phyloP scores from a whole-genome alignment of 1,140 invertebrate genomes.

The Zophobas atratus region DNA sequence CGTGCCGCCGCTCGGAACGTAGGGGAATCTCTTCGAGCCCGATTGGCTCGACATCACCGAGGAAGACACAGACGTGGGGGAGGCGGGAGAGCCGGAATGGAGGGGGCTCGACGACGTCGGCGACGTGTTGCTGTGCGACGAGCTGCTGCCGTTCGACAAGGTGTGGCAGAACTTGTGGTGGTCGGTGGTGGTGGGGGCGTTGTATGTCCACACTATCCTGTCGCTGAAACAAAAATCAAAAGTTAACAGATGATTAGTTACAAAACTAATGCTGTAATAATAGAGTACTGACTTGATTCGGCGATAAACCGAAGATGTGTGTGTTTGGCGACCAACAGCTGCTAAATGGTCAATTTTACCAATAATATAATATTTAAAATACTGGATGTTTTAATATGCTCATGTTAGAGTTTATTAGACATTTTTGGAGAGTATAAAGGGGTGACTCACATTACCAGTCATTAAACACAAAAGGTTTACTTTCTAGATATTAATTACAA shows the following conservation, averaged over 20 bases:
- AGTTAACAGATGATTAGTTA: not conserved
- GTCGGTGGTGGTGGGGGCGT: slow-evolving; percentile 77
- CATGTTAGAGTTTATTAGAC: too few species aligned
- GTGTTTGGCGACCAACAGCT: too few species aligned
- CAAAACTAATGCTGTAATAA: too few species aligned
- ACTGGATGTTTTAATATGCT: too few species aligned
- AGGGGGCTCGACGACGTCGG: slow-evolving; percentile 77
- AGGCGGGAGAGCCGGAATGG: slow-evolving; percentile 78
- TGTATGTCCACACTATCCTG: slow-evolving; percentile 93
- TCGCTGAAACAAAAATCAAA: slow-evolving; percentile 65
- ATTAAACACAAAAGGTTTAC: too few species aligned
- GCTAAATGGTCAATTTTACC: too few species aligned
- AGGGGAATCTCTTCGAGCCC: slow-evolving; percentile 61
- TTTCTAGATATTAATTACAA: too few species aligned
- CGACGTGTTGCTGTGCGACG: slow-evolving; percentile 74
- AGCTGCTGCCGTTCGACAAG: slow-evolving; percentile 73
- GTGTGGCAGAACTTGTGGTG: slow-evolving; percentile 69
- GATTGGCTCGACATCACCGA: slow-evolving; percentile 84
- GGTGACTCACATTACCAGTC: too few species aligned
- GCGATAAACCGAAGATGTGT: too few species aligned
- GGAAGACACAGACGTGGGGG: slow-evolving; percentile 88
- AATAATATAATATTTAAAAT: too few species aligned
- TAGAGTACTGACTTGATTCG: too few species aligned
- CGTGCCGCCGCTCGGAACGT: slow-evolving; percentile 59
- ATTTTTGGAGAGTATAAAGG: too few species aligned